Conservation (phyloP, 92 coral and sea anemone species). For the Epizoanthus rinbou region DNA sequence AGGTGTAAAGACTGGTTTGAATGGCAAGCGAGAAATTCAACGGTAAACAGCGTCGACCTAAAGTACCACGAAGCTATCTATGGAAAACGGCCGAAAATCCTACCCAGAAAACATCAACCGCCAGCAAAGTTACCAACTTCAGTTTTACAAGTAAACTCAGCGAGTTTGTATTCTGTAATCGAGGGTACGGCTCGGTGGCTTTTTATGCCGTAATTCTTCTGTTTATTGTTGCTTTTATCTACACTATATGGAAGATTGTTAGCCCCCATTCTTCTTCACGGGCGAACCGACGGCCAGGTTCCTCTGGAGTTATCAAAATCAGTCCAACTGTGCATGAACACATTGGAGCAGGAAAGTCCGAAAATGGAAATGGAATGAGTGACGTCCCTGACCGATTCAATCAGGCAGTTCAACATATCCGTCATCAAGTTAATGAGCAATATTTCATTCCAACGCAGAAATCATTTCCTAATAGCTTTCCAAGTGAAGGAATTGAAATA, state of each 20-base stretch:
- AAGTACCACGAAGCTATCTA: conserved; percentile 42
- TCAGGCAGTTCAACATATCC: conserved; percentile 16
- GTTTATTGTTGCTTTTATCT: conserved; percentile 78
- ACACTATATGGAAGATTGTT: conserved; percentile 93
- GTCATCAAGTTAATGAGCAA: background rate
- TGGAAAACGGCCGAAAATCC: conserved; percentile 35
- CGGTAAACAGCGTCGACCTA: conserved; percentile 25
- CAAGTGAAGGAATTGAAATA: background rate
- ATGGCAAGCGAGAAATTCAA: conserved; percentile 34
- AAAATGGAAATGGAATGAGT: background rate
- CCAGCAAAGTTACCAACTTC: conserved; percentile 26
- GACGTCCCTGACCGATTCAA: background rate
- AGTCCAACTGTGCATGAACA: conserved; percentile 66
- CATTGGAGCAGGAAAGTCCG: conserved; percentile 18
- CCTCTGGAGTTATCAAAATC: conserved; percentile 59
- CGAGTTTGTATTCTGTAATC: conserved; percentile 84
- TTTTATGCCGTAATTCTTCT: conserved; percentile 84
- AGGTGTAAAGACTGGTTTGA: background rate
- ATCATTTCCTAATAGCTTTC: background rate
- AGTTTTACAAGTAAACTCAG: conserved; percentile 78
- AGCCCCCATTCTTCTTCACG: conserved; percentile 81
- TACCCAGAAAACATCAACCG: conserved; percentile 22
- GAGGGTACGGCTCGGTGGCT: conserved; percentile 90
- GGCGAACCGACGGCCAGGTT: conserved; percentile 74
- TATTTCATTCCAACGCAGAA: background rate